Conservation (phyloP, 2,888 invertebrate species). For the Leptinotarsa tumamoca region DNA sequence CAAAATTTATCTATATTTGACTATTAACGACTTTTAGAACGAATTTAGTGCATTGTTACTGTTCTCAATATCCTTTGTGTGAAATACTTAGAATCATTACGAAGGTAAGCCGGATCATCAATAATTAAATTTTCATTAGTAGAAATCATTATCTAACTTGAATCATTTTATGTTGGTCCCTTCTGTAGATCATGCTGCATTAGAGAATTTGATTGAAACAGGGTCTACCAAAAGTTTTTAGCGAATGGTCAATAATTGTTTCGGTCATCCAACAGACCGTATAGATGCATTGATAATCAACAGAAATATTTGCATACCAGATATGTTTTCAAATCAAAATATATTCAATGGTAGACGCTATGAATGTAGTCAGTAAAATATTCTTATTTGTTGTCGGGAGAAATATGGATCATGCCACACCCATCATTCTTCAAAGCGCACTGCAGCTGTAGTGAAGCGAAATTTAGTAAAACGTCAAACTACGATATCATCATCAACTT, state of each 20-base stretch:
- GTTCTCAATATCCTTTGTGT: too few relatives aligned
- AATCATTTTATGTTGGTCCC: not conserved
- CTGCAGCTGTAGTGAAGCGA: slow-evolving; percentile 59
- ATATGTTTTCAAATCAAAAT: too few relatives aligned
- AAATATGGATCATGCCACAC: slow-evolving; percentile 52
- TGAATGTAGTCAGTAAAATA: not conserved
- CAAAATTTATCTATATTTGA: too few relatives aligned
- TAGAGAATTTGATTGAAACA: not conserved
- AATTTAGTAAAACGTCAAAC: slow-evolving; percentile 48
- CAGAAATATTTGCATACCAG: too few relatives aligned
- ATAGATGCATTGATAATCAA: too few relatives aligned
- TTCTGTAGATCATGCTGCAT: not conserved
- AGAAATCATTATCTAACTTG: not conserved
- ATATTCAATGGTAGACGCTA: not conserved
- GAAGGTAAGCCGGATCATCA: slow-evolving; percentile 6
- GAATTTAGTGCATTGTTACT: too few relatives aligned
- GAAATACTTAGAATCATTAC: slow-evolving; percentile 11
- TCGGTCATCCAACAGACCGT: not conserved
- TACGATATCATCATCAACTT: slow-evolving; percentile 30
- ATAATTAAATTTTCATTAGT: slow-evolving; percentile 1
- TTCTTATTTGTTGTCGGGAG: not conserved
- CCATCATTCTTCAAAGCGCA: slow-evolving; percentile 54
- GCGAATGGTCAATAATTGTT: not conserved
- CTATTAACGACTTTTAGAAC: too few relatives aligned
- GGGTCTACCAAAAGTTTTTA: not conserved